Percentiles rank a stretch among this genome's conserved stretches.
Conservation (phyloP, 2,113 vertebrate genomes). For the Martes martes region DNA sequence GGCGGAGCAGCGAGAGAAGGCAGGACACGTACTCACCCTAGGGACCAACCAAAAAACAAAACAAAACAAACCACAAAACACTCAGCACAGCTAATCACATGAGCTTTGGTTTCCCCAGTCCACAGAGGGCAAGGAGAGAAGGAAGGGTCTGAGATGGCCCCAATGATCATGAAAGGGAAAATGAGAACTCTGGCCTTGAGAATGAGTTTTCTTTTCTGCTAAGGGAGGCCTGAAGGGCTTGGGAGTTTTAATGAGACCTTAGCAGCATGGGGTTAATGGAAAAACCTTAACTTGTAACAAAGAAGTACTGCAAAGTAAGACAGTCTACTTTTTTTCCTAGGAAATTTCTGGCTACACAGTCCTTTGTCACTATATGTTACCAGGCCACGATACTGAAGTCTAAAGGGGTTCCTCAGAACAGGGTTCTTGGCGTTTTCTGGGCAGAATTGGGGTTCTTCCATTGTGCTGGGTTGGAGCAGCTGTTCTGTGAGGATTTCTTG, state of each 20-base stretch:
- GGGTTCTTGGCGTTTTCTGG: not conserved
- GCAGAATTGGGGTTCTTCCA: not conserved
- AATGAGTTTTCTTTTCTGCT: constrained; percentile 40
- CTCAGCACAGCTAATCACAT: constrained; percentile 55
- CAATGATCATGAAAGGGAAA: constrained; percentile 78
- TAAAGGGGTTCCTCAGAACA: not conserved
- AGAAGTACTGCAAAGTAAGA: not conserved
- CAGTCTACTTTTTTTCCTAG: not conserved
- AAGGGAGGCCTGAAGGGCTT: not conserved
- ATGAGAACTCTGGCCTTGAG: constrained; percentile 54
- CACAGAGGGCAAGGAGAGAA: constrained; percentile 73
- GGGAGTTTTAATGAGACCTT: not conserved
- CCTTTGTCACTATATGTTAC: not conserved
- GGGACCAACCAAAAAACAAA: constrained; percentile 71
- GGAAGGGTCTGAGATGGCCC: constrained; percentile 85
- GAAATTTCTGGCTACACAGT: not conserved
- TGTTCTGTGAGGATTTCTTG: not conserved
- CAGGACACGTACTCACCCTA: constrained; percentile 99
- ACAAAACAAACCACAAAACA: not conserved
- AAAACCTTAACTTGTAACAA: constrained; percentile 2
- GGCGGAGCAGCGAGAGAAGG: constrained; percentile 95
- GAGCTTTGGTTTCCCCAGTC: constrained; percentile 12
- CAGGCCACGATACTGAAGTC: not conserved
- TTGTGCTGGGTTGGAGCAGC: not conserved
- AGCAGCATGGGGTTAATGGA: not conserved